These are phyloP conservation scores for Eutolmus rufibarbis DNA, from an alignment of 2,888 invertebrate genomes.

Conservation along the genomic window DNA sequence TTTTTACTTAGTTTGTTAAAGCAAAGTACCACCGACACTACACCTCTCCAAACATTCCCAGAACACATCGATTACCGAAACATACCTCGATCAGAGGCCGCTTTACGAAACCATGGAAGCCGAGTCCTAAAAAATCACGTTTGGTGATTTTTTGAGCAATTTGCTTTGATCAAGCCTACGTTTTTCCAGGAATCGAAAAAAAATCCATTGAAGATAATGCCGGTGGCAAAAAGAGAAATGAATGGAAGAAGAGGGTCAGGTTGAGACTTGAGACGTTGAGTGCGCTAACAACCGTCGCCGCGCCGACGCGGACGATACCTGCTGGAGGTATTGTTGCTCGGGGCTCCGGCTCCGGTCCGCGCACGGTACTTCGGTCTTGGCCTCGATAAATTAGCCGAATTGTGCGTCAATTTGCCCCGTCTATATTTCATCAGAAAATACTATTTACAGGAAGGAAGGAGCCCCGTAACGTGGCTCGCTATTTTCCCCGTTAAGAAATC, in stretches of 20 bases:
- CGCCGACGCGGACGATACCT: neutral
- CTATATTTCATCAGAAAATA: neutral
- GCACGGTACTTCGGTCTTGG: neutral
- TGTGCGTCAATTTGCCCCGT: neutral
- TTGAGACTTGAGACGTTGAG: neutral
- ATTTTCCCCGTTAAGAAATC: neutral
- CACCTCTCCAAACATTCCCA: neutral
- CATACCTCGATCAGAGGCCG: neutral
- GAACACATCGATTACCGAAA: neutral
- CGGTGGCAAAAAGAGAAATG: neutral
- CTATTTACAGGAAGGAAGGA: neutral
- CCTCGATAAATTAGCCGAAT: slow-evolving; percentile 2
- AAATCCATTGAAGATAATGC: slow-evolving; percentile 45
- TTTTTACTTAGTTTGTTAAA: neutral
- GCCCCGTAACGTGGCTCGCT: neutral
- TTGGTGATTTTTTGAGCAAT: neutral
- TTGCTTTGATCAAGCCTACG: slow-evolving; percentile 45
- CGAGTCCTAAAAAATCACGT: neutral
- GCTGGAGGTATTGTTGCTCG: neutral
- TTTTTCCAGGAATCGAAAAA: slow-evolving; percentile 42
- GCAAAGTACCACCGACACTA: neutral
- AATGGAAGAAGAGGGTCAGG: slow-evolving; percentile 1
- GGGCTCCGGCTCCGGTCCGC: neutral
- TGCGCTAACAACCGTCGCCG: neutral
- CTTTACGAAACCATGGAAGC: neutral